Base-by-base conservation (phyloP, 2,113 vertebrate genomes). In the Oreotrochilus melanogaster region DNA sequence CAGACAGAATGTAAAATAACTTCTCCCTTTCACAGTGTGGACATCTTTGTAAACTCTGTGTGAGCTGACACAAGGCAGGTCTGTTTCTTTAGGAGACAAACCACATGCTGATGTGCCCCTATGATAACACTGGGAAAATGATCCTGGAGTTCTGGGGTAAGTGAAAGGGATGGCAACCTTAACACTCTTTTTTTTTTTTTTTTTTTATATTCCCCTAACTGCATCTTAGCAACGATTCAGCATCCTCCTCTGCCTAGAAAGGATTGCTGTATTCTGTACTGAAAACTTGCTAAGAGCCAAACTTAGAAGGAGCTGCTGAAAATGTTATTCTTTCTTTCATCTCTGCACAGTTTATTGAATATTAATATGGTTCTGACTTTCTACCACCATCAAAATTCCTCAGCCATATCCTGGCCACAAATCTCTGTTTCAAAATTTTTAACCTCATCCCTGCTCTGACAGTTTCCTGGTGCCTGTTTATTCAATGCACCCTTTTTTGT, bases 321-420 rank as follows among this genome's bases (percentile, higher is more conserved):
- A 91, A 51, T 25, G 67, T 58, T 50, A 23, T 64, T 92, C n/a
- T 95, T 89, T 89, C 35, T 94, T 91, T 92, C 58, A 79, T 66
- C 31, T 89, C 62, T 88, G 53, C 39, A 33, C 50, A 82, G 14
- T 37, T 92, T 89, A 61, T 53, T 82, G 78, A 95, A 76, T 94
- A 89, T 87, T 94, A 88, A 91, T 54, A 24, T 42, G 18, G 9
- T 18, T 93, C 70, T 86, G 69, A 61, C 42, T 93, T 93, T 88
- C 60, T 57, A 64, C 30, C 48, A 48, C 81, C 42, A 42, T 48
- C 51, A 85, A 64, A 91, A 89, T 71, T 96, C 62, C 47, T 43
- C 45, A 79, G 42, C 27, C 58, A 69, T 79, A 85, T n/a, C 19
- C 42, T 69, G 53, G 74, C 50, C 39, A 74, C n/a, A 87, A 82